Evolutionary conservation across 1,140 invertebrate species (phyloP).

Genomic region (Penaeus vannamei): DNA sequence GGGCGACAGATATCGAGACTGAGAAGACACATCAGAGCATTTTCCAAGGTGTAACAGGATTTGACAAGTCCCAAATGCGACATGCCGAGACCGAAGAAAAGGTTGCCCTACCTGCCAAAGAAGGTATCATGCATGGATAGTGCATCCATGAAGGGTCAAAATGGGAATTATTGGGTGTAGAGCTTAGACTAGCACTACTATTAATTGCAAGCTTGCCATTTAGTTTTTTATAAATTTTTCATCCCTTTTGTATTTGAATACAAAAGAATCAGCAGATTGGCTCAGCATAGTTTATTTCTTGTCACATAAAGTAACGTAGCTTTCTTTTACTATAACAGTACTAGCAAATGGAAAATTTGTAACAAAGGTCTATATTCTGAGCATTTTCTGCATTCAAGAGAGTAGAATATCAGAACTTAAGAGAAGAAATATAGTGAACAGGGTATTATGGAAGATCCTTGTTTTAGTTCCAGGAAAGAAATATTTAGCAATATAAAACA

Average conservation of each 20-base stretch:
- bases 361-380: no score
- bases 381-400: no score
- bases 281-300: no score
- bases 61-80: conserved; percentile 70
- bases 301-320: no score
- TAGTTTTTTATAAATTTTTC: background rate
- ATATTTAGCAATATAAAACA: no score
- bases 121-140: conserved; percentile 78
- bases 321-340: no score
- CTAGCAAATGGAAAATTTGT: no score
- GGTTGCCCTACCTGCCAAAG: conserved; percentile 93
- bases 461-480: no score
- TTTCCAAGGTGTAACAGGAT: conserved; percentile 69
- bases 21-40: conserved; percentile 71
- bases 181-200: background rate
- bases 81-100: conserved; percentile 95
- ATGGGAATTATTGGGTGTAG: background rate
- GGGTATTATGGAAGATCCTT: no score
- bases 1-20: conserved; percentile 69
- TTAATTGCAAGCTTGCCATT: background rate
- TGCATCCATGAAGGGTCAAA: background rate
- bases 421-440: no score
- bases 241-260: background rate
- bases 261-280: conserved; percentile 11
- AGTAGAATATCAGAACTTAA: no score